A percentile compares a stretch with the other conserved stretches of the same genome.
phyloP scores from a whole-genome alignment of 2,888 invertebrate genomes.

The Chouioia cunea region DNA sequence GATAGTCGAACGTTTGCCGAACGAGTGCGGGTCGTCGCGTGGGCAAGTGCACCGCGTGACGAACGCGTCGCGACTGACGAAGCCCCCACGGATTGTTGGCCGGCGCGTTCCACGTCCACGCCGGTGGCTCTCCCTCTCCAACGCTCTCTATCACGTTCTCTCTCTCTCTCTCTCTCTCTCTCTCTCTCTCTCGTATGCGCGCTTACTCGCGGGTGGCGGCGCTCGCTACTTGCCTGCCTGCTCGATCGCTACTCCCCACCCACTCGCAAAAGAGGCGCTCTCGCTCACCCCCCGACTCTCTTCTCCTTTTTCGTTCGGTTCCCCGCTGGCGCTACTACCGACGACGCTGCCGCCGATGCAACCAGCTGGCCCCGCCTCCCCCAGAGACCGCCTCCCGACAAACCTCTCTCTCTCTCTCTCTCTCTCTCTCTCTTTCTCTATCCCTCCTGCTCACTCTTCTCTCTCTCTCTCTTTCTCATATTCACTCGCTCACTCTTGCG shows the following conservation, averaged over 20 bases:
- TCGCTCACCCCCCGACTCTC: conserved; percentile 67
- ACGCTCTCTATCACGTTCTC: conserved; percentile 54
- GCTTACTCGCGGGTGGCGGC: background rate
- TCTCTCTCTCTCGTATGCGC: background rate
- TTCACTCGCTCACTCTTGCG: conserved; percentile 58
- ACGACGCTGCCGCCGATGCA: conserved; percentile 66
- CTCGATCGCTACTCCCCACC: conserved; percentile 68
- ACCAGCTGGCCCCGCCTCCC: conserved; percentile 57
- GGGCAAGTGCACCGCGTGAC: conserved; percentile 64
- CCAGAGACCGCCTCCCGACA: conserved; percentile 58
- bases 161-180: conserved; percentile 48
- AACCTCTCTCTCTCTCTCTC: conserved; percentile 53
- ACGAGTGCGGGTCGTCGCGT: too few species aligned
- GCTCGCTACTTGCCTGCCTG: conserved; percentile 40
- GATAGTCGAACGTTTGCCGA: too few species aligned
- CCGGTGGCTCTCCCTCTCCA: conserved; percentile 40
- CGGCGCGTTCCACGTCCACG: conserved; percentile 52
- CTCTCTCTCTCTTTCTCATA: conserved; percentile 20
- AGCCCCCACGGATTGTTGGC: conserved; percentile 30
- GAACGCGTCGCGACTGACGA: conserved; percentile 68
- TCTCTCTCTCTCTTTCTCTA: conserved; percentile 43
- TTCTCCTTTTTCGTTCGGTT: conserved; percentile 53
- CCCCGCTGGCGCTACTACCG: conserved; percentile 65
- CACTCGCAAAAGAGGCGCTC: conserved; percentile 65
- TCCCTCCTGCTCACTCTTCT: conserved; percentile 26